Conservation (phyloP, 2,888 invertebrate species). For the Abrostola triplasia region DNA sequence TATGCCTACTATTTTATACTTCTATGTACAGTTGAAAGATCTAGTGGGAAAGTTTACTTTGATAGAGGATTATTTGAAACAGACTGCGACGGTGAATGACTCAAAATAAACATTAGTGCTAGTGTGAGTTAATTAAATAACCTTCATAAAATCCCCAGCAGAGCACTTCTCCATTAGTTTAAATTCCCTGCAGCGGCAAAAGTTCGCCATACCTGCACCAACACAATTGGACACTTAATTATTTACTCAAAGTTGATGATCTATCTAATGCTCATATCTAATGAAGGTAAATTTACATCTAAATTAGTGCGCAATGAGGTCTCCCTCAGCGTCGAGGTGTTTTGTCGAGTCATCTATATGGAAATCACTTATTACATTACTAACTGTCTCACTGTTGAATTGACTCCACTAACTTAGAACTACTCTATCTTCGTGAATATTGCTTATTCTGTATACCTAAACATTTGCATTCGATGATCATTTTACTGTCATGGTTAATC, state of each 20-base stretch:
- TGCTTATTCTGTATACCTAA: constrained; percentile 37
- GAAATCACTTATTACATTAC: constrained; percentile 58
- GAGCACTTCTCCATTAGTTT: constrained; percentile 1
- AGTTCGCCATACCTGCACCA: constrained; percentile 8
- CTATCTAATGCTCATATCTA: too few species aligned
- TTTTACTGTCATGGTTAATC: constrained; percentile 34
- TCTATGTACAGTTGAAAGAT: neutral
- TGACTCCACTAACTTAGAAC: constrained; percentile 27
- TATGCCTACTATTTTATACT: neutral
- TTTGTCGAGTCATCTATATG: constrained; percentile 62
- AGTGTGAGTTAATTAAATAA: neutral
- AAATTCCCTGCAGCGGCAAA: neutral
- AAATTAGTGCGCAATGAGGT: constrained; percentile 57
- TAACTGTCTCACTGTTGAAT: constrained; percentile 47
- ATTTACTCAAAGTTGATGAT: constrained; percentile 29
- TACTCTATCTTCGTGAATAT: constrained; percentile 33
- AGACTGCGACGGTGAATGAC: too few species aligned
- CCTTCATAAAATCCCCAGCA: neutral
- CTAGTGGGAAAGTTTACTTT: too few species aligned
- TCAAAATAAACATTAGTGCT: too few species aligned
- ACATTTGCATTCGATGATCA: constrained; percentile 51
- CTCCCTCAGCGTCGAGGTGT: constrained; percentile 45
- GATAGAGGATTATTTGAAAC: too few species aligned
- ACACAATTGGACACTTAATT: constrained; percentile 37
- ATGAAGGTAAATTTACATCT: constrained; percentile 63